Base-by-base conservation (phyloP, 2,797 vertebrate genomes). In the Arremon aurantiirostris region DNA sequence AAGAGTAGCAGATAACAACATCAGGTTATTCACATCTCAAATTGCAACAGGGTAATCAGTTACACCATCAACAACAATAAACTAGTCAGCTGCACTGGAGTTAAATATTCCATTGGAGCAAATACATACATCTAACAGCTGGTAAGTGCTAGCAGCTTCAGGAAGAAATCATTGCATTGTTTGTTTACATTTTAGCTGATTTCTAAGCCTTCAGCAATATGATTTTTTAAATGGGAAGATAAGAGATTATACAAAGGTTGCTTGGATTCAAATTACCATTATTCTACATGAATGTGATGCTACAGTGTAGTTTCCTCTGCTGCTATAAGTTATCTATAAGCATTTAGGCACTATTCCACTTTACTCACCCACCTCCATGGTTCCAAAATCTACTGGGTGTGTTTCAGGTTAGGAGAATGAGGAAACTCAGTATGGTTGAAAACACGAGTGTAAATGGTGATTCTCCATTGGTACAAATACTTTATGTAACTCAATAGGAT, bases 111-210 rank as follows among this genome's bases (percentile, higher is more conserved):
- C 60, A 68, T 1, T 39, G 68, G 30, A 91, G 65, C 37, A 82
- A 70, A 91, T 71, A 87, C 27, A 71, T 75, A 64, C 34, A 46
- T 61, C 60, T 75, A 92, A 93, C 84, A 96, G 84, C 93, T 93
- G 79, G 53, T 68, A 82, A 95, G 65, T 61, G 61, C 20, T 41
- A 50, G 85, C 69, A 94, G 69, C 46, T 82, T 78, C 47, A 88
- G 11, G n/a, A 89, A 71, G 47, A 88, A 93, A 86, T 41, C 3
- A 81, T 35, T 81, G 61, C 41, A 39, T 26, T 49, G 42, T 37
- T 85, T 80, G 50, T 30, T 88, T 83, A 91, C 72, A 71, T 70
- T 85, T 80, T 76, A 82, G 41, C n/a, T 73, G 60, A 64, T 77
- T 94, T 94, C 79, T 77, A 79, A 82, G 73, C 63, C 86, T 71